These are phyloP conservation scores for Python bivittatus DNA, from an alignment of 2,113 vertebrate species.

Conservation along the genomic window DNA sequence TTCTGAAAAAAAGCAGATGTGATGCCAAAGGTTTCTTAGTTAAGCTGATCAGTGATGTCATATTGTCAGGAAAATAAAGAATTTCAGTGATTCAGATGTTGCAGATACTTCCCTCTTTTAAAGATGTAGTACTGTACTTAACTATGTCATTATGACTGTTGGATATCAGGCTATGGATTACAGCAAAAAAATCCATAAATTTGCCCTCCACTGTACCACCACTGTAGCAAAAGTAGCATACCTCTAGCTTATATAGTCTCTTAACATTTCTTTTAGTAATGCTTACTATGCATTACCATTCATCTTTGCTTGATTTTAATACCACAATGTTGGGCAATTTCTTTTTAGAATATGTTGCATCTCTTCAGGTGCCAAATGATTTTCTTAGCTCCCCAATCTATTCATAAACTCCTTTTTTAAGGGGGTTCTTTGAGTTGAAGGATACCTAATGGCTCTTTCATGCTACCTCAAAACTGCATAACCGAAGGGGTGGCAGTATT, in stretches of 20 bases:
- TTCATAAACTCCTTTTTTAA: too few species aligned
- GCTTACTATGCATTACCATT: background rate
- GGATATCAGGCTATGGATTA: conserved; percentile 29
- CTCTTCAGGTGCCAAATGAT: too few species aligned
- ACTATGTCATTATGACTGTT: conserved; percentile 36
- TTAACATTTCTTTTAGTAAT: background rate
- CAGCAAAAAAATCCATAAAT: conserved; percentile 45
- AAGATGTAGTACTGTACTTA: conserved; percentile 47
- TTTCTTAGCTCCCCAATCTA: too few species aligned
- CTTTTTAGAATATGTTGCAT: too few species aligned
- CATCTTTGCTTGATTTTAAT: background rate
- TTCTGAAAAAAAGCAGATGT: conserved; percentile 66
- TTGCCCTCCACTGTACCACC: conserved; percentile 1
- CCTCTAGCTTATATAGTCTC: background rate
- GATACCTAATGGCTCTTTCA: too few species aligned
- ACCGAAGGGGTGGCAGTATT: too few species aligned
- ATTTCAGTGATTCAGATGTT: conserved; percentile 65
- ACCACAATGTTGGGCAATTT: background rate
- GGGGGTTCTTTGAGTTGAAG: too few species aligned
- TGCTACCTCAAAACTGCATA: too few species aligned
- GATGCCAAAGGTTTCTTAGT: conserved; percentile 63
- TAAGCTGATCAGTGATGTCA: conserved; percentile 64
- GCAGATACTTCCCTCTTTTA: conserved; percentile 60
- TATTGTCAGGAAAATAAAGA: conserved; percentile 57
- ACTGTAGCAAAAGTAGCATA: conserved; percentile 41